Evolutionary conservation across 2,113 vertebrate genomes (phyloP).

Genomic region (Spea bombifrons): DNA sequence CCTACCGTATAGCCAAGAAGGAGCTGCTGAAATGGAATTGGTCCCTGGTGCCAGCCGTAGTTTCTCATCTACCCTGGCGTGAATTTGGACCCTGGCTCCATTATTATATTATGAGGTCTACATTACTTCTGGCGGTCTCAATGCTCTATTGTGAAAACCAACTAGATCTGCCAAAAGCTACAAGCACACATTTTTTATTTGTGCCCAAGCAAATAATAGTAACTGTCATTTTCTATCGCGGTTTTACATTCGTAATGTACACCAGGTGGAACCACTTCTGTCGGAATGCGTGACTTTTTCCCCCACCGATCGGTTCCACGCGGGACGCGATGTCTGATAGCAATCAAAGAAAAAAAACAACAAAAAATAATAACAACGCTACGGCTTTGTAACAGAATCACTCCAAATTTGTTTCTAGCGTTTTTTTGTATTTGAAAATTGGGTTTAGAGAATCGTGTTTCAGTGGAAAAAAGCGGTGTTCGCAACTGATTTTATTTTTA

Average conservation of each 20-base stretch:
- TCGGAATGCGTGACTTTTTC: slow-evolving; percentile 53
- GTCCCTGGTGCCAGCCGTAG: slow-evolving; percentile 48
- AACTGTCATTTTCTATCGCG: slow-evolving; percentile 62
- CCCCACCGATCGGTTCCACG: slow-evolving; percentile 48
- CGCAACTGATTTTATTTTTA: background rate
- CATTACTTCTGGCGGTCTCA: slow-evolving; percentile 54
- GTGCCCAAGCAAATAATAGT: slow-evolving; percentile 62
- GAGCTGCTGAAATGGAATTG: slow-evolving; percentile 56
- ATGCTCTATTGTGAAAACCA: slow-evolving; percentile 63
- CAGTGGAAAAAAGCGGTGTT: background rate
- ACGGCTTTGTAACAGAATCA: background rate
- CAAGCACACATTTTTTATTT: slow-evolving; percentile 51
- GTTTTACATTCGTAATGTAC: slow-evolving; percentile 60
- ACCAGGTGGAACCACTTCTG: slow-evolving; percentile 59
- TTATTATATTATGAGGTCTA: slow-evolving; percentile 62
- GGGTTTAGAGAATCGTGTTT: background rate
- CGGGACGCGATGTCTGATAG: slow-evolving; percentile 16
- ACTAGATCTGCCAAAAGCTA: slow-evolving; percentile 60
- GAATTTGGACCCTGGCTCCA: slow-evolving; percentile 51
- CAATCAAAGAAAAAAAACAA: slow-evolving; percentile 4
- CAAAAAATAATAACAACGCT: background rate
- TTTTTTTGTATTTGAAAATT: background rate
- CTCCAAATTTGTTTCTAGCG: background rate
- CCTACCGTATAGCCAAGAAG: slow-evolving; percentile 51
- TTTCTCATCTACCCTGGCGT: slow-evolving; percentile 60